phyloP scores from a whole-genome alignment of 2,797 vertebrate species.

The Enteromius thamalakanensis region DNA sequence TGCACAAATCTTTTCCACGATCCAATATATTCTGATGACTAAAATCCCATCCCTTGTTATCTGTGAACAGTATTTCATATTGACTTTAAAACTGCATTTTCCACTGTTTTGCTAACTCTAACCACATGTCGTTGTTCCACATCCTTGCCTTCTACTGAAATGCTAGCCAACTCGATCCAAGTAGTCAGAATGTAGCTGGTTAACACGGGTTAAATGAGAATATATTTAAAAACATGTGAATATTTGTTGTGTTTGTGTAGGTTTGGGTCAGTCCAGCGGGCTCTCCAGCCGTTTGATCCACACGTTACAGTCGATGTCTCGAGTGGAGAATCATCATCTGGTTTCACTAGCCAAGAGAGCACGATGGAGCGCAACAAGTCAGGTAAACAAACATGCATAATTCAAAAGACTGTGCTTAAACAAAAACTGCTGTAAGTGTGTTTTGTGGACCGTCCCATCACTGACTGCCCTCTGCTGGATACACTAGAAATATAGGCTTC shows the following conservation, averaged over 20 bases:
- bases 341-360: conserved; percentile 89
- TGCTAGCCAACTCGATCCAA: no score
- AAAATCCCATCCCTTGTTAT: neutral
- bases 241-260: conserved; percentile 65
- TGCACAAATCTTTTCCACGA: neutral
- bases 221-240: neutral
- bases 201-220: neutral
- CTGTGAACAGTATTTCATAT: neutral
- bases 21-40: conserved; percentile 4
- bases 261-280: conserved; percentile 77
- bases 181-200: neutral
- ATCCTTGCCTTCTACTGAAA: neutral
- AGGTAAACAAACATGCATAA: conserved; percentile 72
- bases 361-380: conserved; percentile 88
- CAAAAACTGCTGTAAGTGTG: neutral
- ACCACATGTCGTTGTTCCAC: neutral
- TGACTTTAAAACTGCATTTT: neutral
- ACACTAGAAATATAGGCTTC: neutral
- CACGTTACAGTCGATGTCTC: conserved; percentile 82
- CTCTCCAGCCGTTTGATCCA: conserved; percentile 79
- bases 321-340: conserved; percentile 87
- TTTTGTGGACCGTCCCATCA: neutral
- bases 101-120: neutral
- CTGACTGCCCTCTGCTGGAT: conserved; percentile 53
- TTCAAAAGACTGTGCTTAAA: neutral